Conservation (phyloP, 2,797 vertebrate species). For the Tiaroga cobitis region DNA sequence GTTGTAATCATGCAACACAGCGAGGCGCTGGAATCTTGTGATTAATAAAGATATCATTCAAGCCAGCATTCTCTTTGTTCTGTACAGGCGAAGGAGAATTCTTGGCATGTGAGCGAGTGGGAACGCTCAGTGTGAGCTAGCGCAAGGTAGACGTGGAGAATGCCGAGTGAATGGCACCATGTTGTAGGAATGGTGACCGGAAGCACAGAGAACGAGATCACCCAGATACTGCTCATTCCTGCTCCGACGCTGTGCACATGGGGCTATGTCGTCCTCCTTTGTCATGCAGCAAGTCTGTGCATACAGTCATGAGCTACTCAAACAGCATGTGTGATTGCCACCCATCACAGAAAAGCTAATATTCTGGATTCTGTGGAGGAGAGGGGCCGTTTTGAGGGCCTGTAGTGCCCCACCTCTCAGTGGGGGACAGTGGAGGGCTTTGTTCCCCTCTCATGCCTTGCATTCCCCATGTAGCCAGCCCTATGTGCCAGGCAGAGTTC, state of each 20-base stretch:
- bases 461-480: constrained; percentile 77
- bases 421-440: constrained; percentile 80
- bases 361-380: constrained; percentile 45
- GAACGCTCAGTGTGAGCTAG: constrained; percentile 44
- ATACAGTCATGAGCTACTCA: constrained; percentile 4
- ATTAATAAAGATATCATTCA: constrained; percentile 65
- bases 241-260: neutral
- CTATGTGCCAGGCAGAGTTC: constrained; percentile 58
- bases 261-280: constrained; percentile 7
- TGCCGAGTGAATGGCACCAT: constrained; percentile 33
- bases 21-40: constrained; percentile 55
- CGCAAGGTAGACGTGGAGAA: constrained; percentile 39
- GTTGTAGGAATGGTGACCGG: constrained; percentile 30
- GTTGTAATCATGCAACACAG: constrained; percentile 30
- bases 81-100: constrained; percentile 51
- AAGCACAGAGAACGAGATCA: constrained; percentile 28
- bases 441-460: constrained; percentile 77
- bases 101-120: constrained; percentile 54
- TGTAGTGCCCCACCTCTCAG: constrained; percentile 69
- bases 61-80: constrained; percentile 54
- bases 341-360: constrained; percentile 43
- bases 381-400: constrained; percentile 45
- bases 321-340: constrained; percentile 9
- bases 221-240: constrained; percentile 43
- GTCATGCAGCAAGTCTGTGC: constrained; percentile 7